Conservation (phyloP, 2,113 vertebrate genomes). For the Chaenocephalus aceratus region DNA sequence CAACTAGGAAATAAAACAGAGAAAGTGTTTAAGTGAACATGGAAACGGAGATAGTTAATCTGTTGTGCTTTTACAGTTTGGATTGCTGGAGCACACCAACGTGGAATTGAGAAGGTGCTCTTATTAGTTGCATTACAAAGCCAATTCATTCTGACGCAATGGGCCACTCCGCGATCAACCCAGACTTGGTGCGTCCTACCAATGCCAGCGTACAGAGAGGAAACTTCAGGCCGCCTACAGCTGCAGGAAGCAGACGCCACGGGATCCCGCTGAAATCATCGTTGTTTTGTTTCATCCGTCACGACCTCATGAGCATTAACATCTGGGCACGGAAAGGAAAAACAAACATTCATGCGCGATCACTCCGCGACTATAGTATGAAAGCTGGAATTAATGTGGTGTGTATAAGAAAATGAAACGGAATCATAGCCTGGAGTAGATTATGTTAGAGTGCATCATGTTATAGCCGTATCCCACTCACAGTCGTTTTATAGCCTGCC, state of each 20-base stretch:
- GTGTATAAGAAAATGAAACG: slow-evolving; percentile 26
- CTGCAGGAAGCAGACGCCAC: not conserved
- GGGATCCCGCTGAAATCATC: slow-evolving; percentile 26
- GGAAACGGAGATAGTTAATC: not conserved
- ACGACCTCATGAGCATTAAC: slow-evolving; percentile 40
- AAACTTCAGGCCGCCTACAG: slow-evolving; percentile 35
- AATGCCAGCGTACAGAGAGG: slow-evolving; percentile 14
- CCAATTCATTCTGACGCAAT: slow-evolving; percentile 40
- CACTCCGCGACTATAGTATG: not conserved
- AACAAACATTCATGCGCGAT: not conserved
- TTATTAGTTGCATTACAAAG: slow-evolving; percentile 29
- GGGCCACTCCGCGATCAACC: slow-evolving; percentile 6
- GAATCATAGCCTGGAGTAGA: slow-evolving; percentile 19
- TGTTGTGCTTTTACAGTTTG: not conserved
- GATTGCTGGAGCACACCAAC: not conserved
- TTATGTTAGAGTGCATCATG: slow-evolving; percentile 36
- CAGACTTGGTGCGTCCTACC: slow-evolving; percentile 20
- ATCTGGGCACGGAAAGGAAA: slow-evolving; percentile 27
- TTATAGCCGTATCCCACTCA: slow-evolving; percentile 39
- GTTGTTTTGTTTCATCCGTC: slow-evolving; percentile 3
- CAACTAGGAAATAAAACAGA: not conserved
- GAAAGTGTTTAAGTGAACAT: slow-evolving; percentile 1
- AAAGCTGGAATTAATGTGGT: slow-evolving; percentile 23
- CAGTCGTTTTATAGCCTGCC: slow-evolving; percentile 44
- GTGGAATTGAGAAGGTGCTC: slow-evolving; percentile 2